These are phyloP conservation scores for Sebastes wilsoni DNA, from an alignment of 2,797 vertebrate genomes.

Conservation along the genomic window DNA sequence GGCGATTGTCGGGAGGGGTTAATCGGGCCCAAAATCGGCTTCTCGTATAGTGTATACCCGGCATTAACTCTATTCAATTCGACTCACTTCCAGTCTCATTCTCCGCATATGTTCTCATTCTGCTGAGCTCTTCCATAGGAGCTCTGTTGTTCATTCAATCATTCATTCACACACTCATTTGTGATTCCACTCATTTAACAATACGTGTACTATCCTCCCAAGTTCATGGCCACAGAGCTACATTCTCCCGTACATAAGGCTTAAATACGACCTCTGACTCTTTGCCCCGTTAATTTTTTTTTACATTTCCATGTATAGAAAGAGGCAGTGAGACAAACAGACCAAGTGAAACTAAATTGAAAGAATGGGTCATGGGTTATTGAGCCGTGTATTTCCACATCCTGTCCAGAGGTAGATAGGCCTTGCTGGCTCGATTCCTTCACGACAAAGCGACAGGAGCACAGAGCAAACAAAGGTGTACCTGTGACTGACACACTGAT, in stretches of 20 bases:
- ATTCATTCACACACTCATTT: constrained; percentile 10
- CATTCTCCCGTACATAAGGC: constrained; percentile 1
- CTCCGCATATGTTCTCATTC: not conserved
- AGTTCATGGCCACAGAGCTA: not conserved
- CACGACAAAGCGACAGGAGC: not conserved
- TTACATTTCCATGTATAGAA: not conserved
- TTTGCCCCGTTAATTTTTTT: not conserved
- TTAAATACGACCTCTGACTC: not conserved
- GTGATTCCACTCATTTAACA: constrained; percentile 28
- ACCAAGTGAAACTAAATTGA: not conserved
- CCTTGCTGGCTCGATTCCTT: not conserved
- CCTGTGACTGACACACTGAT: not conserved
- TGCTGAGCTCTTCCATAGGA: not conserved
- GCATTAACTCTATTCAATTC: not conserved
- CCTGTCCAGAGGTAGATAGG: not conserved
- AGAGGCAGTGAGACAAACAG: not conserved
- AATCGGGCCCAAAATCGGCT: too few species aligned
- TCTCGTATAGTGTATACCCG: too few species aligned
- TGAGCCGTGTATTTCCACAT: not conserved
- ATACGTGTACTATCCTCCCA: constrained; percentile 18
- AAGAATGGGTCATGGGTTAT: not conserved
- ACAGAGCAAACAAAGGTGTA: constrained; percentile 49
- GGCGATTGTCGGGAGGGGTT: too few species aligned
- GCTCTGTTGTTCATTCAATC: constrained; percentile 38
- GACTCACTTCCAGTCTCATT: not conserved